A percentile compares a stretch with the other conserved stretches of the same genome.
Evolutionary conservation across 23 tunicate species (phyloP).

Genomic region (Halocynthia aurantium): DNA sequence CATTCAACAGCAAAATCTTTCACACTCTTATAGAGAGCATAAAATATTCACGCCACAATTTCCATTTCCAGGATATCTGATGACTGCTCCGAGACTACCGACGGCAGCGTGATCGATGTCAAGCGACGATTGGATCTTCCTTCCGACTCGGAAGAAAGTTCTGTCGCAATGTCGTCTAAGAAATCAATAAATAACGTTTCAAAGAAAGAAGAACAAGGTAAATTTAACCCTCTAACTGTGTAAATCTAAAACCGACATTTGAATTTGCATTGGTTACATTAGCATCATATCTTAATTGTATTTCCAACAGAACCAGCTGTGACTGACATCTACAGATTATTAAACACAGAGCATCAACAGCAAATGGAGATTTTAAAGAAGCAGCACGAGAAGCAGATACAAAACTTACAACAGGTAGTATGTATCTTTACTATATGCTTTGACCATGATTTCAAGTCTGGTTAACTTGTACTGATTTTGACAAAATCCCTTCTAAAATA

Average conservation of each 20-base stretch:
- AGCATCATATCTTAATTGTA: too few relatives aligned
- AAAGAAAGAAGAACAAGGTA: too few relatives aligned
- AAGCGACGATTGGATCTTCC: conserved; percentile 63
- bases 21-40: too few relatives aligned
- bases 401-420: conserved; percentile 18
- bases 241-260: too few relatives aligned
- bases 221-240: too few relatives aligned
- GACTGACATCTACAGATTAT: conserved; percentile 20
- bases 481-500: too few relatives aligned
- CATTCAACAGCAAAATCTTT: too few relatives aligned
- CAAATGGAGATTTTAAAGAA: conserved; percentile 46
- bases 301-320: conserved; percentile 1
- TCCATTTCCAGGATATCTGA: not conserved
- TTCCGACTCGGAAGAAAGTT: conserved; percentile 79
- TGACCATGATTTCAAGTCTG: not conserved
- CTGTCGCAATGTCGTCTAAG: not conserved
- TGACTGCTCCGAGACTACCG: conserved; percentile 13
- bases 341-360: conserved; percentile 62
- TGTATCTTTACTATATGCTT: not conserved
- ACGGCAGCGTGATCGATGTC: conserved; percentile 22
- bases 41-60: too few relatives aligned
- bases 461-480: too few relatives aligned
- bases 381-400: conserved; percentile 46
- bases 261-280: too few relatives aligned
- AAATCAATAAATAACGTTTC: too few relatives aligned